Conservation (phyloP, 2,113 vertebrate species). For the Laticauda colubrina region DNA sequence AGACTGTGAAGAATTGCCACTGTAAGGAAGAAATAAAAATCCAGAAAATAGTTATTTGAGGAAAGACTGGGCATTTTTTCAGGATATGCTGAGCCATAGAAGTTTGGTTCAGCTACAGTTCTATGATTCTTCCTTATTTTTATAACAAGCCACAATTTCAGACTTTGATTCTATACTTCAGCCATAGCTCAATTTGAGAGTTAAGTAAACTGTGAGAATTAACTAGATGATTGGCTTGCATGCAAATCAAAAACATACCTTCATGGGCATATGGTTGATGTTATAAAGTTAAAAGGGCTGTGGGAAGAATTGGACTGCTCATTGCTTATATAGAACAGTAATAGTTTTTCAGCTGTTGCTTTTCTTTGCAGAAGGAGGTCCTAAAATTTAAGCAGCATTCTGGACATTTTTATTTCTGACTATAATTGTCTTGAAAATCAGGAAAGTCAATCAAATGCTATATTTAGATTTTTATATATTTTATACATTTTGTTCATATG, state of each 20-base stretch:
- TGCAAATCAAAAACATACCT: not conserved
- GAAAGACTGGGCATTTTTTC: not conserved
- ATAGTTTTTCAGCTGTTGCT: not conserved
- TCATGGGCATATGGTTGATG: not conserved
- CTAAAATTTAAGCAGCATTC: not conserved
- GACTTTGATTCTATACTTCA: not conserved
- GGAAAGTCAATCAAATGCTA: not conserved
- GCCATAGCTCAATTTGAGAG: not conserved
- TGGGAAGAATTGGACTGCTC: not conserved
- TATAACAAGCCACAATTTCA: not conserved
- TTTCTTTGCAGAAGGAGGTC: not conserved
- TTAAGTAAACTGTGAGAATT: not conserved
- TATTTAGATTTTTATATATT: not conserved
- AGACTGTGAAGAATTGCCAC: not conserved
- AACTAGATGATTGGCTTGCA: not conserved
- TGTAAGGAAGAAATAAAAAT: not conserved
- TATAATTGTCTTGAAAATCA: not conserved
- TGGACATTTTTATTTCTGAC: not conserved
- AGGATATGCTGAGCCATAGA: not conserved
- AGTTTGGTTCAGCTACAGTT: not conserved
- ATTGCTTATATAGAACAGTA: not conserved
- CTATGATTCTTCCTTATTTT: not conserved
- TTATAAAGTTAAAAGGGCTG: not conserved
- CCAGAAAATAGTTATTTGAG: not conserved
- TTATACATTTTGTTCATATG: not conserved